Evolutionary conservation across 92 coral and sea anemone species (phyloP).

Genomic region (Palythoa grandis): DNA sequence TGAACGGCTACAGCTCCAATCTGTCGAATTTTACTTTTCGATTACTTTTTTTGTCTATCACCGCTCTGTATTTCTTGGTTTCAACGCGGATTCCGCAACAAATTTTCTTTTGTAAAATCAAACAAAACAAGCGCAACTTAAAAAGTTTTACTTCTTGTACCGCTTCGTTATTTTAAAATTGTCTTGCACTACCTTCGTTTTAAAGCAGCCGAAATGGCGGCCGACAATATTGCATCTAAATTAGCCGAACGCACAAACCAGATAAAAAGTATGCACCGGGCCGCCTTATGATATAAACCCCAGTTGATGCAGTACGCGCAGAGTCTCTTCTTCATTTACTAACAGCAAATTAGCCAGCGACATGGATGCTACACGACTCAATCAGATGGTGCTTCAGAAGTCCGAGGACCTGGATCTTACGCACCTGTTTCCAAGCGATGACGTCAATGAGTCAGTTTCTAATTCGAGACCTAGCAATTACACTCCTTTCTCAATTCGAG

Average conservation of each 20-base stretch:
- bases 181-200: not conserved
- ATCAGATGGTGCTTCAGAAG: not conserved
- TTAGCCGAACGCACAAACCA: not conserved
- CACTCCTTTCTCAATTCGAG: too few species aligned
- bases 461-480: too few species aligned
- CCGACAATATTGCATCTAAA: not conserved
- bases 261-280: not conserved
- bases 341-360: not conserved
- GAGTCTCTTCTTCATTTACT: not conserved
- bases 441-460: too few species aligned
- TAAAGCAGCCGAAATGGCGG: not conserved
- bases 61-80: too few species aligned
- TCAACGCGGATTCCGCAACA: too few species aligned
- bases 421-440: not conserved
- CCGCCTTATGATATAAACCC: not conserved
- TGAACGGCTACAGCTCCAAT: too few species aligned
- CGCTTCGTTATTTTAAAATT: not conserved
- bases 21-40: too few species aligned
- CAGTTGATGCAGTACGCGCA: not conserved
- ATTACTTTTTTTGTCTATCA: too few species aligned
- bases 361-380: conserved; percentile 35
- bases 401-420: conserved; percentile 9
- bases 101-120: too few species aligned
- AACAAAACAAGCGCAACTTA: not conserved
- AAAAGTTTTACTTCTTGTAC: not conserved